phyloP scores from a whole-genome alignment of 2,888 invertebrate species.

The Anaspis maculata region DNA sequence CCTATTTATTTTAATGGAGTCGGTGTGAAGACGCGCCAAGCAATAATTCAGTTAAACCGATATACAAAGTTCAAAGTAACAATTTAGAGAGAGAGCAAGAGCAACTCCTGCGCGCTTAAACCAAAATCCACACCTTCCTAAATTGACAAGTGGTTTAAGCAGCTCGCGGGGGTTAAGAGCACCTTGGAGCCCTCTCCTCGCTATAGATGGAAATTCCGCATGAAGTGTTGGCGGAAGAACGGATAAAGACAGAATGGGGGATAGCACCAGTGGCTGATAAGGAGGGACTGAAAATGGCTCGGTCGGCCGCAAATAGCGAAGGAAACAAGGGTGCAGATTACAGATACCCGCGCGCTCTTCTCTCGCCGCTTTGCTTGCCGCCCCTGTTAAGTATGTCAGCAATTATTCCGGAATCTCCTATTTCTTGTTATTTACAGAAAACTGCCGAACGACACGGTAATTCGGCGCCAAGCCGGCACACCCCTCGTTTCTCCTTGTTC shows the following conservation, averaged over 20 bases:
- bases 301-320: constrained; percentile 40
- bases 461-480: neutral
- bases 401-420: constrained; percentile 31
- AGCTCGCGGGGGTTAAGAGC: constrained; percentile 28
- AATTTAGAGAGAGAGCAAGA: constrained; percentile 25
- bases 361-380: constrained; percentile 30
- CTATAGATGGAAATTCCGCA: constrained; percentile 33
- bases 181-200: constrained; percentile 24
- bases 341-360: constrained; percentile 31
- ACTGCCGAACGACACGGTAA: neutral
- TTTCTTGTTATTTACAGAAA: constrained; percentile 18
- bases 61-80: constrained; percentile 27
- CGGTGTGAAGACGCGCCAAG: constrained; percentile 9
- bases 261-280: constrained; percentile 25
- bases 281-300: constrained; percentile 35
- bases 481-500: constrained; percentile 4
- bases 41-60: constrained; percentile 14
- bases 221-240: constrained; percentile 31
- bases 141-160: constrained; percentile 34
- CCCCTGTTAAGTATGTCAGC: constrained; percentile 36
- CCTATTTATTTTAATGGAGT: constrained; percentile 10
- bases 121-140: constrained; percentile 31
- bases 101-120: constrained; percentile 23
- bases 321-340: constrained; percentile 42
- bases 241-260: constrained; percentile 30